These are phyloP conservation scores for Pterophyllum scalare DNA, from an alignment of 2,113 vertebrate species.

Conservation along the genomic window DNA sequence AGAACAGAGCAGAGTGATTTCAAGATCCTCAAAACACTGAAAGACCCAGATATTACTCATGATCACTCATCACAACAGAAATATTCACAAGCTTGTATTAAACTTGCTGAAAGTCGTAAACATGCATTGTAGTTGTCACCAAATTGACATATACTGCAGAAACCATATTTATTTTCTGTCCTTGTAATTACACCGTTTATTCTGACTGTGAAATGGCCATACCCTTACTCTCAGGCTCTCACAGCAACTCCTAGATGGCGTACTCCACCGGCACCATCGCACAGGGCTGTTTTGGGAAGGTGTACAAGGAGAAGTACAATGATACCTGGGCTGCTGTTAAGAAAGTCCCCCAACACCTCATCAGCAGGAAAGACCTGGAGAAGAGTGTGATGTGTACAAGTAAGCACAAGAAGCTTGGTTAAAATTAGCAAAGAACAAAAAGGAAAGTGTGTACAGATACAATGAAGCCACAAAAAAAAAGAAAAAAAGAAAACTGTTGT, in stretches of 20 bases:
- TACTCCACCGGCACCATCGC: constrained; percentile 74
- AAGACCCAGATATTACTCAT: neutral
- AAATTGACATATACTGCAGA: neutral
- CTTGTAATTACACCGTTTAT: neutral
- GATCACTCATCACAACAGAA: neutral
- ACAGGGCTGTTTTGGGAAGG: constrained; percentile 77
- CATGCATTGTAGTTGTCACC: neutral
- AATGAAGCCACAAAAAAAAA: no score
- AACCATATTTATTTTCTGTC: neutral
- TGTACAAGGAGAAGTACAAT: constrained; percentile 76
- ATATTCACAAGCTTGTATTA: neutral
- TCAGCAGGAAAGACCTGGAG: constrained; percentile 66
- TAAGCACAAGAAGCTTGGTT: constrained; percentile 39
- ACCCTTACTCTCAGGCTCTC: neutral
- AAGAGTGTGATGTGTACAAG: constrained; percentile 79
- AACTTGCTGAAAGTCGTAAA: neutral
- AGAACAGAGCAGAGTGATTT: neutral
- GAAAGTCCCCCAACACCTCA: constrained; percentile 68
- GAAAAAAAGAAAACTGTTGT: no score
- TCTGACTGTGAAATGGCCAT: neutral
- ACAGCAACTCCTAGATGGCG: constrained; percentile 63
- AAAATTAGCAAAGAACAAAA: neutral
- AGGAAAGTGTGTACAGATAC: neutral
- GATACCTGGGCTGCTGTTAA: constrained; percentile 80
- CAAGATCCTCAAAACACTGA: neutral